Conservation (phyloP, 2,797 vertebrate genomes). For the Luscinia luscinia region DNA sequence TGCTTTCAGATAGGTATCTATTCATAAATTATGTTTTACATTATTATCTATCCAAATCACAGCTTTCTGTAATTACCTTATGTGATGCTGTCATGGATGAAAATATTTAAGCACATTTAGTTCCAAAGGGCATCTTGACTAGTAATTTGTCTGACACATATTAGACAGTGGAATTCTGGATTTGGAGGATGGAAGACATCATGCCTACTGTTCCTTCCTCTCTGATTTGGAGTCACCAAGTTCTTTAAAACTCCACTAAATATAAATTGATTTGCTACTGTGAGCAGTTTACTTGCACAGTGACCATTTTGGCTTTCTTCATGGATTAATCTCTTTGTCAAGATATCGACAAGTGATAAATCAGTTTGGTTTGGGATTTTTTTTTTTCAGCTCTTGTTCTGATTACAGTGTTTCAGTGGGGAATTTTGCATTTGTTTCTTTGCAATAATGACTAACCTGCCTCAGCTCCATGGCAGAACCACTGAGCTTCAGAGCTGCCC, state of each 20-base stretch:
- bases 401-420: background rate
- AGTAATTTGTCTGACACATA: background rate
- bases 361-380: background rate
- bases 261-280: background rate
- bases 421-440: background rate
- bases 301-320: background rate
- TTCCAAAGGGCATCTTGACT: background rate
- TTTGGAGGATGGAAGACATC: background rate
- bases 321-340: background rate
- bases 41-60: background rate
- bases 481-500: background rate
- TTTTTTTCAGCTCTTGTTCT: background rate
- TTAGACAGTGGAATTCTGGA: background rate
- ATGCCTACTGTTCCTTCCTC: background rate
- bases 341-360: background rate
- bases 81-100: background rate
- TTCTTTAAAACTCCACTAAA: background rate
- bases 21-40: background rate
- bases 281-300: background rate
- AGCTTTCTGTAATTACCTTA: background rate
- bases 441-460: background rate
- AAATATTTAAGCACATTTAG: background rate
- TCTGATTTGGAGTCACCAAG: background rate
- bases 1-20: background rate
- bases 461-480: background rate